Conservation (phyloP, 2,888 invertebrate species). For the Pomacea canaliculata region DNA sequence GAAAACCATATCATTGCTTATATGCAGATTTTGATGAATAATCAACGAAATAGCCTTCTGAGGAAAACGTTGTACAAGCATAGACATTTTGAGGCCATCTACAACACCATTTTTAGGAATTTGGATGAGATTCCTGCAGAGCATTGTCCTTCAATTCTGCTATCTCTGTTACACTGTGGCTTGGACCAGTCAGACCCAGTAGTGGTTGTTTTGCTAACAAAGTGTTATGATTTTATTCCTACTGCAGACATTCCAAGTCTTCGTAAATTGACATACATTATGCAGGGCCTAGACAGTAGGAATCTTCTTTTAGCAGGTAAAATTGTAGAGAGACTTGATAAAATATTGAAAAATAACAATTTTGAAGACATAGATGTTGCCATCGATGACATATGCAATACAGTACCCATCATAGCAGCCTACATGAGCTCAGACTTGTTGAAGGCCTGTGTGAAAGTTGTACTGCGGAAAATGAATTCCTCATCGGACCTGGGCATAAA, state of each 20-base stretch:
- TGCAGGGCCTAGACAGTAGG: slow-evolving; percentile 8
- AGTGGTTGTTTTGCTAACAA: slow-evolving; percentile 4
- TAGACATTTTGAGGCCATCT: slow-evolving; percentile 19
- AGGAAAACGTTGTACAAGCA: slow-evolving; percentile 15
- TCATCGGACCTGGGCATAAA: slow-evolving; percentile 4
- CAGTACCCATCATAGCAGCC: slow-evolving; percentile 1
- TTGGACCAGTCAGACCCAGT: slow-evolving; percentile 9
- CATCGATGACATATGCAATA: slow-evolving; percentile 12
- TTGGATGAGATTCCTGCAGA: slow-evolving; percentile 23
- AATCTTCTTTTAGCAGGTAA: slow-evolving; percentile 12
- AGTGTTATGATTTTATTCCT: slow-evolving; percentile 12
- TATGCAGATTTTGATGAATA: slow-evolving; percentile 36
- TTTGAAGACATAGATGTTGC: neutral
- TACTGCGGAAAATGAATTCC: neutral
- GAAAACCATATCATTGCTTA: slow-evolving; percentile 29
- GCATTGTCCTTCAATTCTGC: slow-evolving; percentile 21
- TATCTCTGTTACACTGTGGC: slow-evolving; percentile 22
- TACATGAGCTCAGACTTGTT: slow-evolving; percentile 20
- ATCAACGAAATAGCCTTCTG: slow-evolving; percentile 17
- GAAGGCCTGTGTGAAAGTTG: slow-evolving; percentile 10
- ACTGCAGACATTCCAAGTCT: slow-evolving; percentile 17
- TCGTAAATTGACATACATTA: slow-evolving; percentile 6
- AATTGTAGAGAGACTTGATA: slow-evolving; percentile 12
- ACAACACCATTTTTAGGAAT: slow-evolving; percentile 11
- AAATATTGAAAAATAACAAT: neutral